These are phyloP conservation scores for Sebastolobus alascanus DNA, from an alignment of 2,797 vertebrate species.

Conservation along the genomic window DNA sequence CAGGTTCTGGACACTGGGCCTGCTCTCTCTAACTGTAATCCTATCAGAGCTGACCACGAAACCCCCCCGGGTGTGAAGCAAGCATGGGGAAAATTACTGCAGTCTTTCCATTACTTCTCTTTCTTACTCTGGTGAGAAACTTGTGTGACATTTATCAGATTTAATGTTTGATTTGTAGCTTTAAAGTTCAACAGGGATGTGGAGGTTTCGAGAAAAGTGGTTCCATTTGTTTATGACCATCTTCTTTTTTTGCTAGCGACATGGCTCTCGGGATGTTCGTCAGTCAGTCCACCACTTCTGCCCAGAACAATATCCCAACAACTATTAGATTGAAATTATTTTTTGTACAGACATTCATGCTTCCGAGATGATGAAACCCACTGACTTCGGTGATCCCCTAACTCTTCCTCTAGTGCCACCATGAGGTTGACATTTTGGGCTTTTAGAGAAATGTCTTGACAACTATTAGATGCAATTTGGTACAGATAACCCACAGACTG, in stretches of 20 bases:
- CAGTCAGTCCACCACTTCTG: not conserved
- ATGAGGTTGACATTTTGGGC: not conserved
- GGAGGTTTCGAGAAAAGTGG: not conserved
- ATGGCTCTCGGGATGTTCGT: not conserved
- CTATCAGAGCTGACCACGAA: constrained; percentile 35
- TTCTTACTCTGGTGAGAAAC: constrained; percentile 6
- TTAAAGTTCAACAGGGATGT: constrained; percentile 12
- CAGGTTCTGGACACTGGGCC: constrained; percentile 21
- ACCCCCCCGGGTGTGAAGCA: constrained; percentile 22
- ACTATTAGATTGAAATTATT: not conserved
- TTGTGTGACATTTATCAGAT: constrained; percentile 15
- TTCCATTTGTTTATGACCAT: constrained; percentile 16
- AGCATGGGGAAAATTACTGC: constrained; percentile 27
- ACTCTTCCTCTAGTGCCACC: not conserved
- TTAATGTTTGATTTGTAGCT: constrained; percentile 24
- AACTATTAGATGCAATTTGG: not conserved
- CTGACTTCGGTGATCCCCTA: not conserved
- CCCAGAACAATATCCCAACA: not conserved
- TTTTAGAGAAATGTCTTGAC: not conserved
- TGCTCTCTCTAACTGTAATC: constrained; percentile 29
- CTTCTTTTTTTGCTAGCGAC: not conserved
- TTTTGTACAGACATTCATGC: not conserved
- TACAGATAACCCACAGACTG: no score
- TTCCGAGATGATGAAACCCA: not conserved
- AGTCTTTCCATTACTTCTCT: constrained; percentile 45